These are phyloP conservation scores for Steinernema feltiae DNA, from an alignment of 1,140 invertebrate genomes.

Conservation along the genomic window DNA sequence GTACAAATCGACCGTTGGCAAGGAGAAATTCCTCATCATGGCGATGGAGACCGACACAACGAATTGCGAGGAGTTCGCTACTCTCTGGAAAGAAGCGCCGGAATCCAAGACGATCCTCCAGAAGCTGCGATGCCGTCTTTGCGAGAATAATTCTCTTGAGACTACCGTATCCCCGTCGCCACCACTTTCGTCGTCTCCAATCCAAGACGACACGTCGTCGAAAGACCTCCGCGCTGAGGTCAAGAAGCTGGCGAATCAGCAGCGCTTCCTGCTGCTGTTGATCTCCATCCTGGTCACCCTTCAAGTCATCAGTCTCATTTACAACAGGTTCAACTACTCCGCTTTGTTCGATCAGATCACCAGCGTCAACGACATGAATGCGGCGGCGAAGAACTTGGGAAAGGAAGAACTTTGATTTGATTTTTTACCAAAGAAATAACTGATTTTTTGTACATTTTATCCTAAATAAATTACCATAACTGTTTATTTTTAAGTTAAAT, in stretches of 20 bases:
- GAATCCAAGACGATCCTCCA: constrained; percentile 43
- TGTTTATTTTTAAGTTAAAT: too few species aligned
- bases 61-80: constrained; percentile 59
- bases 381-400: not conserved
- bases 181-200: not conserved
- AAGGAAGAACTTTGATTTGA: not conserved
- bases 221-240: constrained; percentile 21
- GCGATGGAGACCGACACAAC: constrained; percentile 63
- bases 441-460: too few species aligned
- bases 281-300: constrained; percentile 20
- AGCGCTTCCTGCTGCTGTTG: constrained; percentile 16
- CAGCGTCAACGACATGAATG: not conserved
- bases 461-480: too few species aligned
- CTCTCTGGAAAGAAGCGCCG: constrained; percentile 65
- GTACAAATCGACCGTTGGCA: constrained; percentile 58
- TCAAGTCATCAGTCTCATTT: constrained; percentile 22
- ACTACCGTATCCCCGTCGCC: constrained; percentile 3
- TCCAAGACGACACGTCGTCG: constrained; percentile 1
- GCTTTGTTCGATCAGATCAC: not conserved
- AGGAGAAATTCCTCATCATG: constrained; percentile 70
- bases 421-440: too few species aligned
- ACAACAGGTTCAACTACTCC: not conserved
- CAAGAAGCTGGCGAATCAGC: constrained; percentile 19
- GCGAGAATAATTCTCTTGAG: constrained; percentile 9
- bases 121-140: not conserved